A percentile compares a stretch with the other conserved stretches of the same genome.
Conservation (phyloP, 2,888 invertebrate genomes). For the Sympetrum striolatum region DNA sequence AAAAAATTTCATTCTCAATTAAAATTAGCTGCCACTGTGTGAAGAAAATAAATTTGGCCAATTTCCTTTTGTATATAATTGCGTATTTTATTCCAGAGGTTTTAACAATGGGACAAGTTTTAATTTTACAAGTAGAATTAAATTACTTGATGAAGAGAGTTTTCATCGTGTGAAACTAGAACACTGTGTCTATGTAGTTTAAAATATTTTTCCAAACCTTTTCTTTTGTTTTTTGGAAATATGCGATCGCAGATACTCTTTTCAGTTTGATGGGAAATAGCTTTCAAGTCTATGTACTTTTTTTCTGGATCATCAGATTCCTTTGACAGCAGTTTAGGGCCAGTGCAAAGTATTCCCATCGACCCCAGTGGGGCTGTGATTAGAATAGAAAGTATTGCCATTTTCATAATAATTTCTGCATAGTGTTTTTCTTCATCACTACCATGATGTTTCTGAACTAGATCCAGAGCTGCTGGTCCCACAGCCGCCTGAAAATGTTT, state of each 20-base stretch:
- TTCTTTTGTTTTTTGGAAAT: neutral
- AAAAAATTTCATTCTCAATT: too few species aligned
- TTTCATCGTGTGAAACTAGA: neutral
- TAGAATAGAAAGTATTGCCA: slow-evolving; percentile 65
- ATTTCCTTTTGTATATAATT: too few species aligned
- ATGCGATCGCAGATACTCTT: neutral
- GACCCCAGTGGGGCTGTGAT: slow-evolving; percentile 65
- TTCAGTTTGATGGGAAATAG: too few species aligned
- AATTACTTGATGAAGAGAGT: too few species aligned
- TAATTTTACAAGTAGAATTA: neutral
- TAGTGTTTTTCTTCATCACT: slow-evolving; percentile 50
- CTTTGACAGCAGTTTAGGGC: neutral
- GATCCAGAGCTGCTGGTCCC: slow-evolving; percentile 52
- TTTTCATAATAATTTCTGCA: slow-evolving; percentile 62
- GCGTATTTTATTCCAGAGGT: too few species aligned
- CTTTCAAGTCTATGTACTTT: neutral
- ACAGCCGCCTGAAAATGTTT: slow-evolving; percentile 51
- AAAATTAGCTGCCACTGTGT: too few species aligned
- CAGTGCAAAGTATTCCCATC: neutral
- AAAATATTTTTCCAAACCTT: neutral
- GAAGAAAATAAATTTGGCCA: too few species aligned
- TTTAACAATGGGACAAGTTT: too few species aligned
- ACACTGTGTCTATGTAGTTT: neutral
- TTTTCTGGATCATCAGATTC: neutral
- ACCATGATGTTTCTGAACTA: neutral